Conservation (phyloP, 2,797 vertebrate genomes). For the Rhinogobio ventralis region DNA sequence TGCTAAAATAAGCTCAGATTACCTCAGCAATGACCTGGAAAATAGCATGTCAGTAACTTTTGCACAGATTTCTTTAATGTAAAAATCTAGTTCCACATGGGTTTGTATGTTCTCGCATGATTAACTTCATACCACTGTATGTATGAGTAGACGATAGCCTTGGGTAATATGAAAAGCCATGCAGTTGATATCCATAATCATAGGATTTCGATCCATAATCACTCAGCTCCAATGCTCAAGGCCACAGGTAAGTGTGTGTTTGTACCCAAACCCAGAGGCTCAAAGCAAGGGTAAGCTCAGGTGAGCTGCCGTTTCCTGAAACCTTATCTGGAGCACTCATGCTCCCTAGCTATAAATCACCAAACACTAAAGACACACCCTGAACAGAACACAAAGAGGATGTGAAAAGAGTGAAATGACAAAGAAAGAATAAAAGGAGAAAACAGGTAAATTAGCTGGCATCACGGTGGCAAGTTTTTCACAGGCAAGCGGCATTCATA, state of each 20-base stretch:
- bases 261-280: slow-evolving; percentile 25
- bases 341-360: slow-evolving; percentile 36
- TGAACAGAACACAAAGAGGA: slow-evolving; percentile 10
- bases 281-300: slow-evolving; percentile 34
- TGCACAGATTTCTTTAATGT: not conserved
- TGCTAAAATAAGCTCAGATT: not conserved
- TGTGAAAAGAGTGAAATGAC: not conserved
- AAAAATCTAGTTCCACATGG: not conserved
- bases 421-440: not conserved
- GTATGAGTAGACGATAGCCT: not conserved
- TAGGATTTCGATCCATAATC: slow-evolving; percentile 29
- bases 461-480: not conserved
- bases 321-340: slow-evolving; percentile 35
- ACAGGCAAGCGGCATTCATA: not conserved
- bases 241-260: slow-evolving; percentile 34
- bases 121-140: not conserved
- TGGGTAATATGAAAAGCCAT: slow-evolving; percentile 29
- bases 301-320: slow-evolving; percentile 37
- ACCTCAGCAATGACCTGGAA: not conserved
- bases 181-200: slow-evolving; percentile 40
- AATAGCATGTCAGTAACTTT: not conserved
- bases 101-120: not conserved
- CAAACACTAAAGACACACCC: slow-evolving; percentile 37
- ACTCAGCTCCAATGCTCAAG: not conserved
- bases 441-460: not conserved